A percentile compares a stretch with the other conserved stretches of the same genome.
Conservation (phyloP, 1,140 invertebrate species). For the Lethocerus indicus region DNA sequence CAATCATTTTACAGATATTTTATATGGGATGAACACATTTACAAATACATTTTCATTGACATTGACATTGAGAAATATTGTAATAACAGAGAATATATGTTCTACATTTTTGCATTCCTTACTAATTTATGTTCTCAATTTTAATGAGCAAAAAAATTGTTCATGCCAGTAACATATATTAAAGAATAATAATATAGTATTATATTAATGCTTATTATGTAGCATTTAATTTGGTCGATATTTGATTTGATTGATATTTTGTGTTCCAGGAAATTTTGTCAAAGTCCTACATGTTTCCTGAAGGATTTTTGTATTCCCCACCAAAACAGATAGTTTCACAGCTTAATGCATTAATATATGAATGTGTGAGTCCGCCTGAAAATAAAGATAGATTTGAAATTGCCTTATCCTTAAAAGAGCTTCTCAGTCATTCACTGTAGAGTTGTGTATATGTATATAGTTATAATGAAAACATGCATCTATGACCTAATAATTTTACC, state of each 20-base stretch:
- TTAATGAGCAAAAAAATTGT: too few species aligned
- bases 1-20: too few species aligned
- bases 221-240: neutral
- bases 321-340: neutral
- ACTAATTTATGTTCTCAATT: too few species aligned
- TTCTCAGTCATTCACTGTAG: neutral
- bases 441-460: too few species aligned
- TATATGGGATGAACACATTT: too few species aligned
- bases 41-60: too few species aligned
- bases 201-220: neutral
- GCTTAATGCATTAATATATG: neutral
- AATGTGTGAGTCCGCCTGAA: neutral
- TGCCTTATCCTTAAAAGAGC: neutral
- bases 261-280: constrained; percentile 11
- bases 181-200: neutral
- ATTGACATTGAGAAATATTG: too few species aligned
- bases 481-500: too few species aligned
- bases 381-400: constrained; percentile 1
- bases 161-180: too few species aligned
- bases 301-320: constrained; percentile 11
- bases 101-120: too few species aligned
- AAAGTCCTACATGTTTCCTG: constrained; percentile 8
- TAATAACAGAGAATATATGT: too few species aligned
- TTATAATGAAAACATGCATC: too few species aligned
- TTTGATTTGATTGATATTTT: neutral